phyloP scores from a whole-genome alignment of 2,113 vertebrate genomes.

The Larimichthys polyactis region DNA sequence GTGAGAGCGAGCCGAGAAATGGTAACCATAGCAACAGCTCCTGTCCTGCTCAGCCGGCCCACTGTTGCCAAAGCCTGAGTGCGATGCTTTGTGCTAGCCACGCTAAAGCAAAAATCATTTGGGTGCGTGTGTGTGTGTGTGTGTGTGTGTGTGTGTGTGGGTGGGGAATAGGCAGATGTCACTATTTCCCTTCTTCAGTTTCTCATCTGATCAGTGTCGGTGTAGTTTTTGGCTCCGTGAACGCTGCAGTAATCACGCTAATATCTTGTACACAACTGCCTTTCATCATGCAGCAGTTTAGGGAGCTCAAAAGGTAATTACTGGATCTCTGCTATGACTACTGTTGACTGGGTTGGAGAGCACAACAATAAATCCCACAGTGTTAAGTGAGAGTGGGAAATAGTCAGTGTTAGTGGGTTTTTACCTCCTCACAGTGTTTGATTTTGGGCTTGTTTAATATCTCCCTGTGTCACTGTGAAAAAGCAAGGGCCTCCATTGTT shows the following conservation, averaged over 20 bases:
- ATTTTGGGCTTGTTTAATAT: constrained; percentile 83
- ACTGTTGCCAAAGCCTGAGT: constrained; percentile 65
- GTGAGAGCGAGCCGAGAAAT: constrained; percentile 80
- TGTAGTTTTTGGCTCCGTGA: constrained; percentile 36
- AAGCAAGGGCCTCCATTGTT: constrained; percentile 78
- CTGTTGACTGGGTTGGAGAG: constrained; percentile 56
- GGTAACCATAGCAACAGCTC: constrained; percentile 88
- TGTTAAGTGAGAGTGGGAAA: constrained; percentile 29
- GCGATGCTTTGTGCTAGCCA: constrained; percentile 71
- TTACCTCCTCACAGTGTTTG: constrained; percentile 62
- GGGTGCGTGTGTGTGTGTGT: constrained; percentile 10
- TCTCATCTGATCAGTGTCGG: constrained; percentile 54
- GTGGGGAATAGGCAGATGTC: constrained; percentile 56
- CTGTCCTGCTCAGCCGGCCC: constrained; percentile 81
- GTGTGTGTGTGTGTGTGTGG: constrained; percentile 5
- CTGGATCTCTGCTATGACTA: constrained; percentile 48
- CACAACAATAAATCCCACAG: constrained; percentile 53
- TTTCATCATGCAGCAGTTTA: constrained; percentile 43
- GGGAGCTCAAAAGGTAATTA: constrained; percentile 56
- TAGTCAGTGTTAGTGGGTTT: constrained; percentile 52
- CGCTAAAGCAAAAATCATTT: constrained; percentile 69
- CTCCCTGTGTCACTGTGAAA: constrained; percentile 66
- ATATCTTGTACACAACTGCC: constrained; percentile 47
- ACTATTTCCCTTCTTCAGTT: constrained; percentile 42
- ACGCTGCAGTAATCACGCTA: constrained; percentile 49